Conservation (phyloP, 2,113 vertebrate species). For the Chaetodon auriga region DNA sequence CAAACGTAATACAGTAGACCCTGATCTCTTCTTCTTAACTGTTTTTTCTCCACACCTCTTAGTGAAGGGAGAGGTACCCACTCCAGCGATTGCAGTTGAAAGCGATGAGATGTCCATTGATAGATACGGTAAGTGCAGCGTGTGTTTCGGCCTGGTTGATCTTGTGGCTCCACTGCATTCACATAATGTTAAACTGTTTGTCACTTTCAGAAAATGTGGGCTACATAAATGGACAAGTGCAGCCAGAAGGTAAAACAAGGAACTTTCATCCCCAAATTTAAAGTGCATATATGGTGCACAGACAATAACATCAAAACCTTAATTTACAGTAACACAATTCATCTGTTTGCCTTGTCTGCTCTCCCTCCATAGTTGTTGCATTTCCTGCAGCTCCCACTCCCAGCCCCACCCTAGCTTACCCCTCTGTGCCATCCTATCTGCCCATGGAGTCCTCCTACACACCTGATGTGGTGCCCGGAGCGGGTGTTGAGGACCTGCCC, state of each 20-base stretch:
- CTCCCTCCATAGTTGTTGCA: conserved; percentile 18
- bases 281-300: background rate
- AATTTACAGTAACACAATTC: background rate
- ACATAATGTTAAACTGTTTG: conserved; percentile 3
- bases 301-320: background rate
- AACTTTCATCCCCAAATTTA: background rate
- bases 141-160: background rate
- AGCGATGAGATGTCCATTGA: conserved; percentile 36
- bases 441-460: conserved; percentile 46
- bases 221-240: conserved; percentile 77
- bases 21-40: background rate
- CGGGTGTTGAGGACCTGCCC: conserved; percentile 17
- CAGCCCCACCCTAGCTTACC: conserved; percentile 44
- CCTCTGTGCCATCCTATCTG: conserved; percentile 27
- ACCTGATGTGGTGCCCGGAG: conserved; percentile 20
- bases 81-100: conserved; percentile 39
- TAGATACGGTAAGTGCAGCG: conserved; percentile 52
- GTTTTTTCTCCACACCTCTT: background rate
- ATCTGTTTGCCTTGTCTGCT: background rate
- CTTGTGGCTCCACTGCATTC: background rate
- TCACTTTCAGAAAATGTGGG: conserved; percentile 72
- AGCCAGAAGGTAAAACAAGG: conserved; percentile 77
- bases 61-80: conserved; percentile 63
- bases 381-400: conserved; percentile 45
- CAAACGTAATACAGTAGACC: background rate